These are phyloP conservation scores for Tylochromis polylepis DNA, from an alignment of 2,113 vertebrate species.

Conservation along the genomic window DNA sequence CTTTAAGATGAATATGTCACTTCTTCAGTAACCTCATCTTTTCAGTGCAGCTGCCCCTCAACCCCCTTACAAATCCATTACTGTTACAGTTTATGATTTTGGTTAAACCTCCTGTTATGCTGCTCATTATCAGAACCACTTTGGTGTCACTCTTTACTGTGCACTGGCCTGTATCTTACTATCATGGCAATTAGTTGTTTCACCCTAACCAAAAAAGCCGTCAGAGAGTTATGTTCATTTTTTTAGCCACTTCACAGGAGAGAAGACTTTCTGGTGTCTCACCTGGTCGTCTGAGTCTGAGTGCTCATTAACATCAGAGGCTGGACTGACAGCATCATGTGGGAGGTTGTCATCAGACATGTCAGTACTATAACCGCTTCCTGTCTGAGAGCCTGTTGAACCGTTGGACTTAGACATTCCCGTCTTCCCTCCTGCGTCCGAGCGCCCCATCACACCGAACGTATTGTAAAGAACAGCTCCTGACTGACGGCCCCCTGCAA, in stretches of 20 bases:
- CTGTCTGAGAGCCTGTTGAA: constrained; percentile 93
- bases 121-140: background rate
- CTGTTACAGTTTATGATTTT: background rate
- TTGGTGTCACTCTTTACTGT: background rate
- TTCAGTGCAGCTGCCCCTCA: background rate
- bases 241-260: background rate
- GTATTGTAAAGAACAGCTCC: constrained; percentile 91
- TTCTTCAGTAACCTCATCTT: background rate
- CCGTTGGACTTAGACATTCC: constrained; percentile 88
- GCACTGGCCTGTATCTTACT: background rate
- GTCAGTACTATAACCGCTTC: constrained; percentile 97
- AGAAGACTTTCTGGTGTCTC: background rate
- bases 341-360: constrained; percentile 93
- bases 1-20: background rate
- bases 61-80: background rate
- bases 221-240: background rate
- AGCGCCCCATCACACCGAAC: constrained; percentile 85
- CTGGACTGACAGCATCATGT: constrained; percentile 81
- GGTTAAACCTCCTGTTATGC: background rate
- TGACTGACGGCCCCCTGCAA: constrained; percentile 80
- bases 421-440: constrained; percentile 72
- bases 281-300: constrained; percentile 97
- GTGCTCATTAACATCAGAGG: constrained; percentile 86
- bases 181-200: background rate
- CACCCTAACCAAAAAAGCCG: background rate